Evolutionary conservation across 2,113 vertebrate species (phyloP).

Genomic region (Genyomyrus donnyi): DNA sequence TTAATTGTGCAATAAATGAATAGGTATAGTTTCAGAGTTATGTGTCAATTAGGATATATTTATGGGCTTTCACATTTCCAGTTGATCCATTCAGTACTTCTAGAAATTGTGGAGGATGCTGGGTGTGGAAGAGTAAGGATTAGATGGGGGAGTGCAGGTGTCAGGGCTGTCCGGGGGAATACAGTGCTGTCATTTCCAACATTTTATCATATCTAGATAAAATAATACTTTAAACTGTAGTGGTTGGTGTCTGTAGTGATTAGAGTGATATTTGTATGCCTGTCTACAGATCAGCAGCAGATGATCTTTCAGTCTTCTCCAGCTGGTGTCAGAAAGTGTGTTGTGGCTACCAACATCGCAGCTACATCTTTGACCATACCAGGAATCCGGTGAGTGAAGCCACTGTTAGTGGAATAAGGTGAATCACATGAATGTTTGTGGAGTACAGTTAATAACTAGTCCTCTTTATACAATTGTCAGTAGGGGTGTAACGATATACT

Average conservation of each 20-base stretch:
- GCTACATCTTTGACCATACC: slow-evolving; percentile 91
- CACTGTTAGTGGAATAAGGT: neutral
- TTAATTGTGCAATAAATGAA: no score
- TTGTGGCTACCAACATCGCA: slow-evolving; percentile 92
- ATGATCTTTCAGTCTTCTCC: slow-evolving; percentile 90
- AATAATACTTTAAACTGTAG: neutral
- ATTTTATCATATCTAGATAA: neutral
- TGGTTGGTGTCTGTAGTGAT: neutral
- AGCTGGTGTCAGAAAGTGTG: slow-evolving; percentile 81
- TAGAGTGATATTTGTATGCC: neutral
- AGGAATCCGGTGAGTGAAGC: slow-evolving; percentile 75
- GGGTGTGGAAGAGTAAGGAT: neutral
- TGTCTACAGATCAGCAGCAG: slow-evolving; percentile 79
- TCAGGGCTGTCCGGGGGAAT: neutral
- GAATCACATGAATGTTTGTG: neutral
- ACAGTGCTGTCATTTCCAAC: neutral
- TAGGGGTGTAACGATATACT: no score
- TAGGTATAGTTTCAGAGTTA: no score
- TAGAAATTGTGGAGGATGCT: no score
- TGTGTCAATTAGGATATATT: no score
- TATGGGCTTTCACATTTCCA: no score
- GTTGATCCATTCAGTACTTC: no score
- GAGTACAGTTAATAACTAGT: neutral
- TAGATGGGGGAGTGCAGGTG: neutral
- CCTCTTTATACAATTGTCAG: no score